phyloP scores from a whole-genome alignment of 2,888 invertebrate genomes.

The Leptopterna dolabrata region DNA sequence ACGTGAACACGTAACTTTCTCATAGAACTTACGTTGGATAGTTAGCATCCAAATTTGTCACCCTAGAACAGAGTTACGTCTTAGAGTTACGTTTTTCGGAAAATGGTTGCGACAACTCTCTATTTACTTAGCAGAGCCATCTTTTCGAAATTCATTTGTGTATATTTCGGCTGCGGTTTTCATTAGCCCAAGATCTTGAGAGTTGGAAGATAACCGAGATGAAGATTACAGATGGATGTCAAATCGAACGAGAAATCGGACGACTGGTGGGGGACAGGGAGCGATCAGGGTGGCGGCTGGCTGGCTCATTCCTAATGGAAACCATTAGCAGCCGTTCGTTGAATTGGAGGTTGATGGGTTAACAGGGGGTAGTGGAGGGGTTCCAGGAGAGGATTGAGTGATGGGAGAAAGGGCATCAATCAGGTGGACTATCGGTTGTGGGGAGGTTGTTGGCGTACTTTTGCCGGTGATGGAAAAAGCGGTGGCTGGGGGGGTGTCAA shows the following conservation, averaged over 20 bases:
- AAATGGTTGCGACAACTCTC: too few species aligned
- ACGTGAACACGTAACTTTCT: too few species aligned
- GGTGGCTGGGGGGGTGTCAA: not conserved
- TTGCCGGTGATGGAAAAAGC: not conserved
- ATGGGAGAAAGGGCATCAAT: not conserved
- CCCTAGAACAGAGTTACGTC: too few species aligned
- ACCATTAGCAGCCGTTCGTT: not conserved
- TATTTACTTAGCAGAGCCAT: too few species aligned
- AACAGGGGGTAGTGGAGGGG: not conserved
- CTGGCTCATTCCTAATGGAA: constrained; percentile 3
- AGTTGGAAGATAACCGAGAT: not conserved
- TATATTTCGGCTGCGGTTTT: too few species aligned
- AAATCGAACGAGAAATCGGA: not conserved
- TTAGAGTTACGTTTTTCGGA: too few species aligned
- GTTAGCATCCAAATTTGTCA: too few species aligned
- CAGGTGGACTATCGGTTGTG: not conserved
- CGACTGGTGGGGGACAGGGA: not conserved
- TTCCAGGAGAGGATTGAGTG: not conserved
- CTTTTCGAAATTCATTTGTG: too few species aligned
- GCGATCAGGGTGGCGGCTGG: not conserved
- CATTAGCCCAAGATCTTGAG: too few species aligned
- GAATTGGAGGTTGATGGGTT: not conserved
- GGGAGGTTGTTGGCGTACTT: not conserved
- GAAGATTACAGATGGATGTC: not conserved
- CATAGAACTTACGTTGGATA: too few species aligned